These are phyloP conservation scores for Macheiramphus alcinus DNA, from an alignment of 2,113 vertebrate genomes.

Conservation along the genomic window DNA sequence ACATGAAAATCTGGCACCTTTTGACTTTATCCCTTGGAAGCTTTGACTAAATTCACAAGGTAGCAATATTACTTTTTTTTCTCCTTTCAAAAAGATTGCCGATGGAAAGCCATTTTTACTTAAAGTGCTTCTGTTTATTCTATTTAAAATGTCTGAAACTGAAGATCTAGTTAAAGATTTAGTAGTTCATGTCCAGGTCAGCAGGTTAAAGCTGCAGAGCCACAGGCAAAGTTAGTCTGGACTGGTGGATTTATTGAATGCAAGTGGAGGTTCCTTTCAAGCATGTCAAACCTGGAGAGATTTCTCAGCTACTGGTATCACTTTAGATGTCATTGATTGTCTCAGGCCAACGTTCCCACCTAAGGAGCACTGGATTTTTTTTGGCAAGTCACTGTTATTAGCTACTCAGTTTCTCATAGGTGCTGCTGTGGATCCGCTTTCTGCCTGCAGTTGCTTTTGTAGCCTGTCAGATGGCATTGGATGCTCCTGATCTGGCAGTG, in stretches of 20 bases:
- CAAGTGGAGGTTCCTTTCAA: background rate
- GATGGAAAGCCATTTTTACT: background rate
- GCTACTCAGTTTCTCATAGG: background rate
- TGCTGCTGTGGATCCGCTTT: background rate
- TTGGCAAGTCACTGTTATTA: background rate
- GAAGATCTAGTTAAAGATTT: background rate
- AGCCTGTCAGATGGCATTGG: background rate
- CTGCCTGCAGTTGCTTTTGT: background rate
- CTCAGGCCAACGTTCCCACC: background rate
- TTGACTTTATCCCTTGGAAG: slow-evolving; percentile 4
- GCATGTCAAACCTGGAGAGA: background rate
- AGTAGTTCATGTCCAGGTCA: background rate
- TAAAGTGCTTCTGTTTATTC: background rate
- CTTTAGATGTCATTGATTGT: background rate
- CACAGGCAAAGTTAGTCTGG: background rate
- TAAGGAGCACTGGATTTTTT: background rate
- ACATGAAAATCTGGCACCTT: background rate
- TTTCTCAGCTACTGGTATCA: background rate
- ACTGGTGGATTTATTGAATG: background rate
- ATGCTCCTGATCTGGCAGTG: background rate
- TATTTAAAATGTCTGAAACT: background rate
- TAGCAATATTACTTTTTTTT: background rate
- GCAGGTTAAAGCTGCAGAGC: slow-evolving; percentile 5
- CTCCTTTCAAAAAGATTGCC: background rate
- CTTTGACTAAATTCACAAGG: background rate